These are phyloP conservation scores for Drosophila acutilabella DNA, from an alignment of 2,888 invertebrate genomes.

Conservation along the genomic window DNA sequence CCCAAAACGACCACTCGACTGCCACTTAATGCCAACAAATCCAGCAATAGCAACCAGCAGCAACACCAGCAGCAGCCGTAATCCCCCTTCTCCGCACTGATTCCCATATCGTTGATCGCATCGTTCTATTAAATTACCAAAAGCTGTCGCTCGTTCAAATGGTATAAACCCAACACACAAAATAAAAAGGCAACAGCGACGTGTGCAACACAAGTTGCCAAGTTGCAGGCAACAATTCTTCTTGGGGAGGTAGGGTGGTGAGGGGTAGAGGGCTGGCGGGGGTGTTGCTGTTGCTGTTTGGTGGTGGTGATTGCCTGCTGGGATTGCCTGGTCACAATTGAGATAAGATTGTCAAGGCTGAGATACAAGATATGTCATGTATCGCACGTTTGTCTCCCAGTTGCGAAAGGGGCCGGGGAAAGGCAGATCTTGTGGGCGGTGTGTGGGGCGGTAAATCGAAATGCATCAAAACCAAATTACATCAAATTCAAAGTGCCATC, in stretches of 20 bases:
- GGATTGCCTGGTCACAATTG: constrained; percentile 82
- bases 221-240: constrained; percentile 37
- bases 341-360: constrained; percentile 81
- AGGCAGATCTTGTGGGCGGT: neutral
- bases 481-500: constrained; percentile 79
- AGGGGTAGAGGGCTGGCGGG: neutral
- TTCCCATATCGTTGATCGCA: constrained; percentile 72
- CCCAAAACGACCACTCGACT: constrained; percentile 33
- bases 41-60: constrained; percentile 42
- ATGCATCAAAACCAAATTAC: constrained; percentile 80
- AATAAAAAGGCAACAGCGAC: constrained; percentile 52
- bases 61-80: constrained; percentile 30
- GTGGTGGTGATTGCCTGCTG: constrained; percentile 53
- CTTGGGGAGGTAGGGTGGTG: neutral
- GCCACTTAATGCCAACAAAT: constrained; percentile 47
- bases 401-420: neutral
- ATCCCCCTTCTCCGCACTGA: constrained; percentile 16
- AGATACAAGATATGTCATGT: constrained; percentile 83
- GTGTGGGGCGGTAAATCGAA: constrained; percentile 33
- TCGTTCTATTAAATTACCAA: constrained; percentile 80
- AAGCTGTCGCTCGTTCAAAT: constrained; percentile 72
- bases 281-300: neutral
- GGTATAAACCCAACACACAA: constrained; percentile 31
- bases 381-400: constrained; percentile 63
- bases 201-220: constrained; percentile 58